phyloP scores from a whole-genome alignment of 2,113 vertebrate genomes.

The Picathartes gymnocephalus region DNA sequence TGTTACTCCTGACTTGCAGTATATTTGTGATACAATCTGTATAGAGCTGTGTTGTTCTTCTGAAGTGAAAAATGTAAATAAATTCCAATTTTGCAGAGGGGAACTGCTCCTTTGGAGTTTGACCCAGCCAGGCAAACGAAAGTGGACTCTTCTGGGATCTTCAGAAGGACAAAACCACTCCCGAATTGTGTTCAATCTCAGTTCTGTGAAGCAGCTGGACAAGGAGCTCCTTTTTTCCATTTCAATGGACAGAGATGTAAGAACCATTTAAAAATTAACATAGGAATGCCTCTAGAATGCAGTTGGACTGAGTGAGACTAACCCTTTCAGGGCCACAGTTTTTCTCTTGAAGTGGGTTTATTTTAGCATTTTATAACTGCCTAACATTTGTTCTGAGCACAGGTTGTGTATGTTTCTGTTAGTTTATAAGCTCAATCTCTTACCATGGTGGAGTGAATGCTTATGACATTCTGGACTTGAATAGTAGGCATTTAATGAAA shows the following conservation, averaged over 20 bases:
- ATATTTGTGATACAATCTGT: fast-evolving
- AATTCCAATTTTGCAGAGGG: conserved; percentile 72
- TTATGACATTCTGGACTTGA: not conserved
- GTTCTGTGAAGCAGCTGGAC: conserved; percentile 71
- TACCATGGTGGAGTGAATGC: not conserved
- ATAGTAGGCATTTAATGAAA: not conserved
- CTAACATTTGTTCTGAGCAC: not conserved
- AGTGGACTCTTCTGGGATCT: conserved; percentile 81
- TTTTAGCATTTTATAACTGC: not conserved
- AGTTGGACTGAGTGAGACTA: not conserved
- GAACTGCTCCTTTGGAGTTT: conserved; percentile 92
- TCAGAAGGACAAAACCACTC: conserved; percentile 91
- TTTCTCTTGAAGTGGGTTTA: not conserved
- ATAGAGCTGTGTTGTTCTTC: not conserved
- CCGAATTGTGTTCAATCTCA: conserved; percentile 91
- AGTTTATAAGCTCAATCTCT: not conserved
- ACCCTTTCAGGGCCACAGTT: not conserved
- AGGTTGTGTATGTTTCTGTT: not conserved
- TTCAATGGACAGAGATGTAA: conserved; percentile 94
- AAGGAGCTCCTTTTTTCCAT: conserved; percentile 87
- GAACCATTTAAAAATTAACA: not conserved
- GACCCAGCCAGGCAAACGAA: conserved; percentile 80
- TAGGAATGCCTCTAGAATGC: not conserved
- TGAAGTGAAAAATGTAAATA: not conserved
- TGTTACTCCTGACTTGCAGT: not conserved